Percentiles rank a stretch among this genome's conserved stretches.
These are phyloP conservation scores for Atta colombica DNA, from an alignment of 1,140 invertebrate genomes.

Conservation along the genomic window DNA sequence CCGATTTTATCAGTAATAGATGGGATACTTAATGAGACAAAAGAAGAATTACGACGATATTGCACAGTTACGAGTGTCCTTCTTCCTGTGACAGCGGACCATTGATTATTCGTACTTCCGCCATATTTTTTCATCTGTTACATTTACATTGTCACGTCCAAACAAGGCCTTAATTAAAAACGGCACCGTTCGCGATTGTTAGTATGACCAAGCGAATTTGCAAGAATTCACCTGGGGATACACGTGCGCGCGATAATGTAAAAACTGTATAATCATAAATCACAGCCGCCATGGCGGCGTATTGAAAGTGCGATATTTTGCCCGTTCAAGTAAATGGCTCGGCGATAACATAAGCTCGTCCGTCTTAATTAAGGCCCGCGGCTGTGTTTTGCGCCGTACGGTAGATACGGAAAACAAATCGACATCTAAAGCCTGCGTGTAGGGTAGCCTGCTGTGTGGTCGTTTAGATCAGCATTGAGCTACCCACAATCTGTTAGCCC, in stretches of 20 bases:
- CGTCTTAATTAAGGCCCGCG: slow-evolving; percentile 57
- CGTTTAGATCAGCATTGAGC: slow-evolving; percentile 58
- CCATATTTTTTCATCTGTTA: slow-evolving; percentile 21
- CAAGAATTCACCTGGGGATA: slow-evolving; percentile 20
- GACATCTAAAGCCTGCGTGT: slow-evolving; percentile 44
- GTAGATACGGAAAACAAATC: slow-evolving; percentile 64
- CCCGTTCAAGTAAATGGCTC: slow-evolving; percentile 60
- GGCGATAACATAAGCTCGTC: slow-evolving; percentile 60
- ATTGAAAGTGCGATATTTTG: slow-evolving; percentile 62
- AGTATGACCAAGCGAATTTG: slow-evolving; percentile 25
- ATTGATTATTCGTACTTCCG: slow-evolving; percentile 23
- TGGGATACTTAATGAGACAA: not conserved
- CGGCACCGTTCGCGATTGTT: slow-evolving; percentile 58
- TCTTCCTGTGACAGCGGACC: slow-evolving; percentile 7
- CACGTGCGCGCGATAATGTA: slow-evolving; percentile 54
- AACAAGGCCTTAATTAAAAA: slow-evolving; percentile 73
- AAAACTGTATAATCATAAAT: slow-evolving; percentile 67
- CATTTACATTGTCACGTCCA: slow-evolving; percentile 54
- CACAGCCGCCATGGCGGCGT: slow-evolving; percentile 20
- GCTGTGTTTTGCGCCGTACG: slow-evolving; percentile 38
- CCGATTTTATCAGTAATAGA: not conserved
- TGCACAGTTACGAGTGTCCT: not conserved
- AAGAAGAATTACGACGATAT: not conserved
- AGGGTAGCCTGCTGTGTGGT: slow-evolving; percentile 22
- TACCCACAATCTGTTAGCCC: slow-evolving; percentile 45